Conservation (phyloP, 2,888 invertebrate genomes). For the Tortricodes alternella region DNA sequence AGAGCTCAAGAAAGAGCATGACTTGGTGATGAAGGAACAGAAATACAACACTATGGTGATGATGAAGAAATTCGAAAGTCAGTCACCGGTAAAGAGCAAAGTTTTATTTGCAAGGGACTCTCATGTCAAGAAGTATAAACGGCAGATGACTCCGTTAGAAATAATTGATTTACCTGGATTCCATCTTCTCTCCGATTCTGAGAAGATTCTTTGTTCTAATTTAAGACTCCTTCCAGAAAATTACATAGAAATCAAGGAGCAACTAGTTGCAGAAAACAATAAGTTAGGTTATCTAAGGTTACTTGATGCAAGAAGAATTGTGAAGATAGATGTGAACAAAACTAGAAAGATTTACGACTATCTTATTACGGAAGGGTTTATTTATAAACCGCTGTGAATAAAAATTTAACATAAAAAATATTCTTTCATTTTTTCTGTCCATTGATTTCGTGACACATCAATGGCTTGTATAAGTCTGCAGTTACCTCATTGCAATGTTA, state of each 20-base stretch:
- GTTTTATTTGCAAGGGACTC: slow-evolving; percentile 44
- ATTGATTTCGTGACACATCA: too few relatives aligned
- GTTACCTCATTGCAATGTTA: too few relatives aligned
- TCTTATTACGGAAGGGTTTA: slow-evolving; percentile 87
- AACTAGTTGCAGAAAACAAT: slow-evolving; percentile 88
- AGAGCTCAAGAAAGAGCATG: slow-evolving; percentile 84
- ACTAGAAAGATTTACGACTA: slow-evolving; percentile 94
- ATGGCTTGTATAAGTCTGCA: too few relatives aligned
- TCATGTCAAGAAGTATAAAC: slow-evolving; percentile 55
- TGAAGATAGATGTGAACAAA: slow-evolving; percentile 97
- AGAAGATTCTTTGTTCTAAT: slow-evolving; percentile 89
- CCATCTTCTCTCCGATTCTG: slow-evolving; percentile 86
- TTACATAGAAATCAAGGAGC: slow-evolving; percentile 89
- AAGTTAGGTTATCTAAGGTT: slow-evolving; percentile 89
- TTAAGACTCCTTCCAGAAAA: slow-evolving; percentile 89
- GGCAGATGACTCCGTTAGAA: slow-evolving; percentile 77
- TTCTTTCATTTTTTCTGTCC: slow-evolving; percentile 17
- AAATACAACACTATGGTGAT: slow-evolving; percentile 59
- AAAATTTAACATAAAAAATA: slow-evolving; percentile 33
- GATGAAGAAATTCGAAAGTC: slow-evolving; percentile 62
- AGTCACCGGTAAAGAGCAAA: slow-evolving; percentile 57
- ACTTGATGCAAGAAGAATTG: slow-evolving; percentile 90
- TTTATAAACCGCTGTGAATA: slow-evolving; percentile 80
- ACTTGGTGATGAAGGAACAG: slow-evolving; percentile 78
- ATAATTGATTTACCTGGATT: slow-evolving; percentile 90